phyloP scores from a whole-genome alignment of 2,888 invertebrate genomes.

The Steinernema scapterisci region DNA sequence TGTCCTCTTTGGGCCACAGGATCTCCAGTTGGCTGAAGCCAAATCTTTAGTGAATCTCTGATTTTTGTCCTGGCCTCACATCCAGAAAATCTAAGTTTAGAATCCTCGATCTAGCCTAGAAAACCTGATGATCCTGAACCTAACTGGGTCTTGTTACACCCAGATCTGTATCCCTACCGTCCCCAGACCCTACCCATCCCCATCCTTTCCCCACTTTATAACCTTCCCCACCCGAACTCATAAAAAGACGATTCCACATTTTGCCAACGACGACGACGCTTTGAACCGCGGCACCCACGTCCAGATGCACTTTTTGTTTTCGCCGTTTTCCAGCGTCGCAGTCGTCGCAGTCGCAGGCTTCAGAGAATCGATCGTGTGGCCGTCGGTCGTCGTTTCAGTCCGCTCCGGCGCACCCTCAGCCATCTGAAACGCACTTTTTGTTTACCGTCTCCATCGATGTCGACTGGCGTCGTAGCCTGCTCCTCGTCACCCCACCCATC shows the following conservation, averaged over 20 bases:
- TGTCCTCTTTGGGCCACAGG: too few relatives aligned
- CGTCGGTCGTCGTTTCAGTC: background rate
- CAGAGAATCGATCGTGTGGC: constrained; percentile 1
- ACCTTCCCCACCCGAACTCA: background rate
- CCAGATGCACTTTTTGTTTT: constrained; percentile 29
- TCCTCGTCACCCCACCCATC: background rate
- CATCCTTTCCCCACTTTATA: too few relatives aligned
- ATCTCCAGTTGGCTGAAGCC: too few relatives aligned
- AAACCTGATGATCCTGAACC: too few relatives aligned
- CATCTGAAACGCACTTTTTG: constrained; percentile 17
- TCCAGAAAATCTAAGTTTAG: too few relatives aligned
- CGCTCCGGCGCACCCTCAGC: too few relatives aligned
- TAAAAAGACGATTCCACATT: background rate
- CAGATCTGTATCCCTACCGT: too few relatives aligned
- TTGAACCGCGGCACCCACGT: constrained; percentile 14
- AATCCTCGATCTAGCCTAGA: too few relatives aligned
- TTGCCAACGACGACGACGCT: background rate
- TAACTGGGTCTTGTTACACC: too few relatives aligned
- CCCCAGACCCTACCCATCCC: too few relatives aligned
- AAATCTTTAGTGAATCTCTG: too few relatives aligned
- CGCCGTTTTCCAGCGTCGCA: background rate
- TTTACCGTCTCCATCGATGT: constrained; percentile 14
- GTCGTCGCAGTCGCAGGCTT: background rate
- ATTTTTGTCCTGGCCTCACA: too few relatives aligned
- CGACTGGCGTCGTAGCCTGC: background rate